Conservation (phyloP, 2,113 vertebrate species). For the Odontophorus gujanensis region DNA sequence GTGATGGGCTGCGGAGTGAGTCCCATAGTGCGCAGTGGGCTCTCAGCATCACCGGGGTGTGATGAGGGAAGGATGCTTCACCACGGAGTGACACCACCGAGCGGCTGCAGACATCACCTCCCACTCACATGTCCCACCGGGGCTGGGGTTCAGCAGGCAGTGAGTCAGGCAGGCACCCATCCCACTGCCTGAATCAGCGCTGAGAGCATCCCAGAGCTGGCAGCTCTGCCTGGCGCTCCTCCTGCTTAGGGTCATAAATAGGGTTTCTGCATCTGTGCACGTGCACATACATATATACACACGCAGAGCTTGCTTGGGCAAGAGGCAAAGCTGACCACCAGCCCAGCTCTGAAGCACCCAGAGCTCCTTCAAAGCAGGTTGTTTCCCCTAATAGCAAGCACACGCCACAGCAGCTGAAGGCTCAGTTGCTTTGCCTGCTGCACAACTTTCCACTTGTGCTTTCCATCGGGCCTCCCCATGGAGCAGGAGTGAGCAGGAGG, state of each 20-base stretch:
- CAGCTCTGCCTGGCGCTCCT: neutral
- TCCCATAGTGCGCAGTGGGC: neutral
- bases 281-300: neutral
- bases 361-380: neutral
- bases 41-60: neutral
- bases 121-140: neutral
- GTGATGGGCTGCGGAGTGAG: neutral
- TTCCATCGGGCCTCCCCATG: neutral
- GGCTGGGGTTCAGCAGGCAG: neutral
- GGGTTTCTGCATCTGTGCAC: neutral
- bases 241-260: neutral
- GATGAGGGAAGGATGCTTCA: neutral
- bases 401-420: neutral
- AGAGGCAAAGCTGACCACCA: neutral
- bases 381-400: neutral
- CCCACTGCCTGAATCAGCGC: neutral
- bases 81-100: neutral
- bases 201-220: neutral
- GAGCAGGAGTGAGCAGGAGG: neutral
- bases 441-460: constrained; percentile 15
- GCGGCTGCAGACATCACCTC: neutral
- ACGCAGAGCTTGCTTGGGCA: neutral
- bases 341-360: neutral
- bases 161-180: neutral
- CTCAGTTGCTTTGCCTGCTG: neutral